Percentiles rank a stretch among this genome's conserved stretches.
Conservation (phyloP, 1,140 invertebrate genomes). For the Harlomillsia oculata region DNA sequence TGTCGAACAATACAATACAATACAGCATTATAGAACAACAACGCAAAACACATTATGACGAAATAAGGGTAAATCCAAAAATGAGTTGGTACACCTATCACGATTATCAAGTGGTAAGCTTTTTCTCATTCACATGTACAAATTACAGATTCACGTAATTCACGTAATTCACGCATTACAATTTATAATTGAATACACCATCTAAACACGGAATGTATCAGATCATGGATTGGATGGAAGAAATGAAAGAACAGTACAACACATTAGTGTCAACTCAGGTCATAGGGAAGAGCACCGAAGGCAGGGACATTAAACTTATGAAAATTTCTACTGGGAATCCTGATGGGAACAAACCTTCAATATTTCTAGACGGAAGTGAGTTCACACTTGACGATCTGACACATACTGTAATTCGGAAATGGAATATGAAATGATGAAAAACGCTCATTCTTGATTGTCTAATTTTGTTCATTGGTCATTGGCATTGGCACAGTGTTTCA, state of each 20-base stretch:
- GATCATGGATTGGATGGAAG: conserved; percentile 45
- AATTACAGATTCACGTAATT: neutral
- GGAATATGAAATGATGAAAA: neutral
- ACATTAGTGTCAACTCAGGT: conserved; percentile 44
- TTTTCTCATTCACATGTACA: neutral
- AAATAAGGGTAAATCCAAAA: neutral
- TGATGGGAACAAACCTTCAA: conserved; percentile 8
- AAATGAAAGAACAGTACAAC: conserved; percentile 42
- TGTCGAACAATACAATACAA: neutral
- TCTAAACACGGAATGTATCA: conserved; percentile 31
- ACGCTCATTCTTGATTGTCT: conserved; percentile 42
- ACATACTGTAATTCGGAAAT: neutral
- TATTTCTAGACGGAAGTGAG: conserved; percentile 34
- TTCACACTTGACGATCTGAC: neutral
- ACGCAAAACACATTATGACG: neutral
- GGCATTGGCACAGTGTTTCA: conserved; percentile 56
- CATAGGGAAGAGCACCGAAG: conserved; percentile 50
- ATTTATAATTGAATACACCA: neutral
- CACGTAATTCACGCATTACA: neutral
- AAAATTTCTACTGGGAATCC: conserved; percentile 43
- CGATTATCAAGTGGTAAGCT: neutral
- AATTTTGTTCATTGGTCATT: no score
- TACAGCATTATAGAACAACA: neutral
- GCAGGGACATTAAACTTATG: conserved; percentile 51
- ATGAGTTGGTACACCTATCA: neutral